Conservation (phyloP, 2,113 vertebrate species). For the Tringa solitaria region DNA sequence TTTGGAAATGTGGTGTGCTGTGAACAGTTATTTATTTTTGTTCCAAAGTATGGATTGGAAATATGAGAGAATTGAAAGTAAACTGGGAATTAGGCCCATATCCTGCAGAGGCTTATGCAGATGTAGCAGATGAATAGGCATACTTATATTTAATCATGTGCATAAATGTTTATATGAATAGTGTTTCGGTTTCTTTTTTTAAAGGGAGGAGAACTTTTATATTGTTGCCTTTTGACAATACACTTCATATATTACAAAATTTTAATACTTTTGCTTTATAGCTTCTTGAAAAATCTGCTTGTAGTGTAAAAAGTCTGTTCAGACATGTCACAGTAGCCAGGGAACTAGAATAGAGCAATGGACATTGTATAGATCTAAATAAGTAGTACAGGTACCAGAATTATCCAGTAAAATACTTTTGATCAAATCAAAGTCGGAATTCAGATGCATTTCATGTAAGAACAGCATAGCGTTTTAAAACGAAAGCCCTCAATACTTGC, state of each 20-base stretch:
- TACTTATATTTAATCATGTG: neutral
- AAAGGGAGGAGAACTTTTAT: neutral
- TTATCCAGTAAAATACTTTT: neutral
- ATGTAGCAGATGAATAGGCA: conserved; percentile 1
- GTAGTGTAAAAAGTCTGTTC: neutral
- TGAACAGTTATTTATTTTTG: neutral
- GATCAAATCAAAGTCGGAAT: neutral
- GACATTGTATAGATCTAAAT: neutral
- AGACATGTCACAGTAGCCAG: neutral
- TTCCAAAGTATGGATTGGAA: neutral
- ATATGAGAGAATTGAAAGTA: neutral
- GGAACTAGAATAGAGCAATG: neutral
- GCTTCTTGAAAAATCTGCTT: neutral
- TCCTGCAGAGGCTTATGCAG: neutral
- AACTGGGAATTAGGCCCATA: conserved; percentile 4
- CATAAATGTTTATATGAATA: neutral
- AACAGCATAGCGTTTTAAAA: neutral
- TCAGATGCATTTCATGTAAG: neutral
- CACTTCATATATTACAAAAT: neutral
- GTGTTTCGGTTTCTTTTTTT: neutral
- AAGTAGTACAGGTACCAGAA: neutral
- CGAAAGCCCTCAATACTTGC: neutral
- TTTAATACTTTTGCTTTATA: neutral
- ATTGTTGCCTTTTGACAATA: neutral
- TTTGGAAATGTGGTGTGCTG: neutral